These are phyloP conservation scores for Prunella himalayana DNA, from an alignment of 2,113 vertebrate species.

Conservation along the genomic window DNA sequence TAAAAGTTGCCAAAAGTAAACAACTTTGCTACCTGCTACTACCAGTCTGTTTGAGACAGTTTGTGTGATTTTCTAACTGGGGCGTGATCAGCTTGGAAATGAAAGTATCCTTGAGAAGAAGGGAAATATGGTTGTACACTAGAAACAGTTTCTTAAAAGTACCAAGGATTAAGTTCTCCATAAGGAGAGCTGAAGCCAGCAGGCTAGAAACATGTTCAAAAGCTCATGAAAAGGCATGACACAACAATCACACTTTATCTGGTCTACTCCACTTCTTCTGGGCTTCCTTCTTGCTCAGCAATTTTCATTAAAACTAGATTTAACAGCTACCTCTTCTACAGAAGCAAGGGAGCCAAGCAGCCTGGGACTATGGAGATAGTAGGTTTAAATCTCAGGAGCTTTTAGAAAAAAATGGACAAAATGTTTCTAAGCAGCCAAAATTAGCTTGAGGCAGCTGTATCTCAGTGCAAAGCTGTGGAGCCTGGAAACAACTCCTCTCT, in stretches of 20 bases:
- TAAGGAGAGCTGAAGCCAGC: not conserved
- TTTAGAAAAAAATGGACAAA: not conserved
- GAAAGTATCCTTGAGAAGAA: not conserved
- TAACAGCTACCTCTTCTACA: not conserved
- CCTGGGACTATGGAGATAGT: not conserved
- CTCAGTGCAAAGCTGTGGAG: not conserved
- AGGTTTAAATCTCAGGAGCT: not conserved
- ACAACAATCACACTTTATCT: not conserved
- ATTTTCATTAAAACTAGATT: not conserved
- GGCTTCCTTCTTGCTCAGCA: not conserved
- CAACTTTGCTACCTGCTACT: not conserved
- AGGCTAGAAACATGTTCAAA: not conserved
- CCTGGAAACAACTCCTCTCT: not conserved
- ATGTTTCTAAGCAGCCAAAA: not conserved
- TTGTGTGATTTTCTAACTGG: not conserved
- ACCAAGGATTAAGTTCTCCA: not conserved
- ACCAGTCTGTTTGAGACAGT: not conserved
- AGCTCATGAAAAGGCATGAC: not conserved
- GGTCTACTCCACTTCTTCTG: not conserved
- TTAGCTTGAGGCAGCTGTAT: not conserved
- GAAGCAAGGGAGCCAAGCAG: not conserved
- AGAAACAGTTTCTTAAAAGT: not conserved
- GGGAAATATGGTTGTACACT: not conserved
- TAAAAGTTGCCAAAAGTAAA: not conserved
- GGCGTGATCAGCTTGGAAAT: not conserved